Conservation (phyloP, 2,797 vertebrate genomes). For the Coendou prehensilis region DNA sequence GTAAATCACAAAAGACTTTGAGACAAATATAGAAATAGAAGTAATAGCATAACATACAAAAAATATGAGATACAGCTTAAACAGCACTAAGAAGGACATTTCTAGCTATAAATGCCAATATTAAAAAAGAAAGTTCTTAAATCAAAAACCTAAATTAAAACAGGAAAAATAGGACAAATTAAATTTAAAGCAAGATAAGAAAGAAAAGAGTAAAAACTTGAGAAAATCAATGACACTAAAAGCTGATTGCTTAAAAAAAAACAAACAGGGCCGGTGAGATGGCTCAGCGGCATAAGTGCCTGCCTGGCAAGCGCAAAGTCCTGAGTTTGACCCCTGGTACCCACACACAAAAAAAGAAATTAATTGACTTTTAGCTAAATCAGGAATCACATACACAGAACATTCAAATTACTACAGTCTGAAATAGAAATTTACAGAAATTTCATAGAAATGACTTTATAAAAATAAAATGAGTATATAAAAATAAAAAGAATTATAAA, state of each 20-base stretch:
- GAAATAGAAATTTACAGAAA: neutral
- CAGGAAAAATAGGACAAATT: neutral
- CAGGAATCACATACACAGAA: neutral
- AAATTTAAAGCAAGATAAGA: neutral
- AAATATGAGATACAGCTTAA: neutral
- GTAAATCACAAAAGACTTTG: slow-evolving; percentile 10
- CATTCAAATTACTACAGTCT: neutral
- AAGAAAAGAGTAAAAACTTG: neutral
- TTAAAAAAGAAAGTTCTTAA: neutral
- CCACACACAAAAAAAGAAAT: neutral
- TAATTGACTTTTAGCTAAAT: neutral
- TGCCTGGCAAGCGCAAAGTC: too few species aligned
- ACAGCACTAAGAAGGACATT: neutral
- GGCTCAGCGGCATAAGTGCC: too few species aligned
- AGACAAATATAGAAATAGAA: neutral
- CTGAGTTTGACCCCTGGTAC: too few species aligned
- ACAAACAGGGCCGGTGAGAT: too few species aligned
- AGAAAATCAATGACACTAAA: neutral
- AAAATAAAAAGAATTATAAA: neutral
- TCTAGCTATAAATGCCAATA: neutral
- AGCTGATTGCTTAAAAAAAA: neutral
- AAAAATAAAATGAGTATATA: neutral
- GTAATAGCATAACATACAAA: neutral
- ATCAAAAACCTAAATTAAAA: neutral
- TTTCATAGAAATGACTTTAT: neutral